Base-by-base conservation (phyloP, 2,888 invertebrate genomes). In the Harmothoe impar region DNA sequence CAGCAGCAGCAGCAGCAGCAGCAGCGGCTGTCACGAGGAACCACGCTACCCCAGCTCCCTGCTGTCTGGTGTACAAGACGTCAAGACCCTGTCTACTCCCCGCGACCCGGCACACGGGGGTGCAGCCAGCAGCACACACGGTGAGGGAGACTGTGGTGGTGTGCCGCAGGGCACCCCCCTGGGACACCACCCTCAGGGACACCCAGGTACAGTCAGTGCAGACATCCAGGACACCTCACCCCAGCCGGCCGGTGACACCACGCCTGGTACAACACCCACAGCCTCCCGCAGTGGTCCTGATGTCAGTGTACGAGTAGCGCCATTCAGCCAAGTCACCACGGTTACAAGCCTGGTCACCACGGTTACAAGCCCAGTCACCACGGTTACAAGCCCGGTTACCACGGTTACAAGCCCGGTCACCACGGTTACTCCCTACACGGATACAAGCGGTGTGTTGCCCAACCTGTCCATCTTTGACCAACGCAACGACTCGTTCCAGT, bases 401-500 rank as follows among this genome's bases (percentile, higher is more conserved):
- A 5, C 3, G 3, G 62, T 20, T n/a, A 1, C 20, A n/a, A 62
- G 23, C 20, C 20, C 62, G 3, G 0, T 3, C 62, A 20, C 3
- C 62, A 62, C 12, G 20, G 7, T 1, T 20, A 7, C 23, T 20
- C 0, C 20, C 23, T 12, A 5, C 0, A 62, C 62, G 1, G 10
- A 17, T 17, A 52, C 12, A 10, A 52, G 17, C 17, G 17, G 17
- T 3, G 15, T 29, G n/a, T 3, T 72, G 5, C 72, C 72, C 25
- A 72, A 72, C 25, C 25, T 72, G n/a, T 72, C 72, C 25, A 72
- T 72, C 25, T 72, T 72, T 25, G 15, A 62, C 62, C 62, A 62
- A n/a, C 23, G 15, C 12, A n/a, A 20, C 3, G 62, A 62, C 62
- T 62, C 62, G 62, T n/a, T 62, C 3, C 62, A 62, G 3, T 62